Base-by-base conservation (phyloP, 2,113 vertebrate genomes). In the Turdus rufiventris region DNA sequence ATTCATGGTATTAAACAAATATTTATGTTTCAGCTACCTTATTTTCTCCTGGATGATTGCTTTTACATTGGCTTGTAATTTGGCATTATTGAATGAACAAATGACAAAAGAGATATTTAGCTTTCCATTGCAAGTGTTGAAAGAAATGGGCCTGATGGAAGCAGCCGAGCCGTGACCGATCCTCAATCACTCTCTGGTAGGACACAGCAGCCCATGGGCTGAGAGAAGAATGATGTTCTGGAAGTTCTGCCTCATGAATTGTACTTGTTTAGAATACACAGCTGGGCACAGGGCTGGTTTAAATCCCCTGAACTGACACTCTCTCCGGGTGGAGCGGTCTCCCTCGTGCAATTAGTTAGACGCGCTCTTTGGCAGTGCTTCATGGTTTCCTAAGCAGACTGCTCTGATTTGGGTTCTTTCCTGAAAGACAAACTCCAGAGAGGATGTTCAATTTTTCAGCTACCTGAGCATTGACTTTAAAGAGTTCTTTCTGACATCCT, bases 1-100 rank as follows among this genome's bases (percentile, higher is more conserved):
- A 79, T 58, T 93, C 47, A 96, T 82, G 8, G 2, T 70, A 58
- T 96, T 88, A 94, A 96, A 75, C 33, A 89, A 96, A 96, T 54
- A 91, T 25, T 75, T 90, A 13, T 14, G 20, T 91, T 94, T 73
- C 66, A 57, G 33, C 54, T 91, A 33, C 66, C 71, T 85, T 90
- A 93, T 85, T 88, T 95, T 93, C 58, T 88, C 56, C 63, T 45
- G 19, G 47, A 80, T 80, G 88, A 91, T 71, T 94, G 63, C 60
- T 88, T 93, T 88, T 70, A 63, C 36, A 29, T 73, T 77, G 88
- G 18, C 34, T 74, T 63, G 34, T 17, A 83, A 80, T 83, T 80
- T 79, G 40, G 36, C 18, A 17, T 54, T 54, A 50, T 13, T 38
- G 54, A 88, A 43, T 19, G 25, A 79, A 47, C 4, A 6, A 12